These are phyloP conservation scores for Zaprionus gabonicus DNA, from an alignment of 1,140 invertebrate species.

Conservation along the genomic window DNA sequence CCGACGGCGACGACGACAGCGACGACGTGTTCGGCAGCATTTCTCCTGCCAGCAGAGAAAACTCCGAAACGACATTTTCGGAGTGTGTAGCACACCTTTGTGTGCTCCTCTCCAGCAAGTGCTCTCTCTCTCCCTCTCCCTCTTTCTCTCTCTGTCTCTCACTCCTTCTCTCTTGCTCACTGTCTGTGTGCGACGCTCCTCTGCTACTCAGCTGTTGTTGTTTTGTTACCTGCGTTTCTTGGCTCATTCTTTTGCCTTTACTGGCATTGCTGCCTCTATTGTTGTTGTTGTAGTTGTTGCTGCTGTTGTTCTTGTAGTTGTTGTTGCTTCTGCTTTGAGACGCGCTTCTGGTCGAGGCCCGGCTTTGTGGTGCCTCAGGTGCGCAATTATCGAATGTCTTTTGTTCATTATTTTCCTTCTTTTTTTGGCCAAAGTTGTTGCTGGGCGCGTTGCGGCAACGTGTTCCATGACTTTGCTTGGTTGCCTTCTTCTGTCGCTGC, in stretches of 20 bases:
- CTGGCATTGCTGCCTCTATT: background rate
- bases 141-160: conserved; percentile 15
- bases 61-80: conserved; percentile 66
- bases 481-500: background rate
- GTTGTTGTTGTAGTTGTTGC: background rate
- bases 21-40: conserved; percentile 51
- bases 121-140: background rate
- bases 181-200: conserved; percentile 9
- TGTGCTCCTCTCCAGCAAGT: conserved; percentile 17
- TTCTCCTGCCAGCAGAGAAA: conserved; percentile 63
- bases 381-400: conserved; percentile 71
- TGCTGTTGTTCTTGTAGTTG: background rate
- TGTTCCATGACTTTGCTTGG: conserved; percentile 2
- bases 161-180: conserved; percentile 23
- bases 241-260: conserved; percentile 26
- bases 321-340: conserved; percentile 15
- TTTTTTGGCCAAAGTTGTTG: conserved; percentile 6
- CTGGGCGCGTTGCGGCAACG: conserved; percentile 30
- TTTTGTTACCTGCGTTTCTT: conserved; percentile 67
- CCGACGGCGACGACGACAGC: conserved; percentile 12
- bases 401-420: conserved; percentile 44
- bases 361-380: conserved; percentile 64
- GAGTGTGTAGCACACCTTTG: conserved; percentile 71
- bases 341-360: conserved; percentile 36
- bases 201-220: conserved; percentile 61